A percentile compares a stretch with the other conserved stretches of the same genome.
These are phyloP conservation scores for Sminthurides aquaticus DNA, from an alignment of 2,888 invertebrate species.

Conservation along the genomic window DNA sequence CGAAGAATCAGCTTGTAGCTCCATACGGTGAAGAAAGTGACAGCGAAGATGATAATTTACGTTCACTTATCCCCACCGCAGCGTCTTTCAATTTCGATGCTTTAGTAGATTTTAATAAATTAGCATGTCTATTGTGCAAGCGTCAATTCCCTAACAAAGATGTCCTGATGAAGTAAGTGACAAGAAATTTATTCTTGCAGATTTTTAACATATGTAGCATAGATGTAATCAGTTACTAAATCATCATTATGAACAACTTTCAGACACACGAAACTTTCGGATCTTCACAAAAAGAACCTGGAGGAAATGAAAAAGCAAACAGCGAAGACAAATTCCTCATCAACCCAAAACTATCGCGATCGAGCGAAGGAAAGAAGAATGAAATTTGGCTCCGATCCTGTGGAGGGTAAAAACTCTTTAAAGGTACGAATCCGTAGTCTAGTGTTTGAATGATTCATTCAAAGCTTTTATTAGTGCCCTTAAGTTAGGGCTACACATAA, in stretches of 20 bases:
- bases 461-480: constrained; percentile 4
- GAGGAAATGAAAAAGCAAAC: constrained; percentile 52
- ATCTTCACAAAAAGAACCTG: constrained; percentile 85
- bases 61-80: background rate
- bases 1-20: constrained; percentile 54
- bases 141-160: constrained; percentile 86
- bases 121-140: constrained; percentile 91
- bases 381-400: constrained; percentile 63
- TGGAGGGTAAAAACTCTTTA: constrained; percentile 52
- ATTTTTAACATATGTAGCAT: constrained; percentile 1
- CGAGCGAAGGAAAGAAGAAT: constrained; percentile 89
- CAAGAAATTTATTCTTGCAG: background rate
- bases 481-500: too few species aligned
- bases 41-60: constrained; percentile 44
- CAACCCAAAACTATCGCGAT: constrained; percentile 64
- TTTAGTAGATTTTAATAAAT: constrained; percentile 70
- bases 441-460: background rate
- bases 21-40: constrained; percentile 55
- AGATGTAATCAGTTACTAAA: background rate
- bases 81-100: constrained; percentile 3
- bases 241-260: constrained; percentile 1
- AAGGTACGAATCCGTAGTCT: constrained; percentile 47
- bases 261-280: constrained; percentile 84
- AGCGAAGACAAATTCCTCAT: constrained; percentile 35
- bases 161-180: constrained; percentile 58